Evolutionary conservation across 2,888 invertebrate genomes (phyloP), one percentile per base, ranked within the genome.

Genomic region (Junonia oenone): DNA sequence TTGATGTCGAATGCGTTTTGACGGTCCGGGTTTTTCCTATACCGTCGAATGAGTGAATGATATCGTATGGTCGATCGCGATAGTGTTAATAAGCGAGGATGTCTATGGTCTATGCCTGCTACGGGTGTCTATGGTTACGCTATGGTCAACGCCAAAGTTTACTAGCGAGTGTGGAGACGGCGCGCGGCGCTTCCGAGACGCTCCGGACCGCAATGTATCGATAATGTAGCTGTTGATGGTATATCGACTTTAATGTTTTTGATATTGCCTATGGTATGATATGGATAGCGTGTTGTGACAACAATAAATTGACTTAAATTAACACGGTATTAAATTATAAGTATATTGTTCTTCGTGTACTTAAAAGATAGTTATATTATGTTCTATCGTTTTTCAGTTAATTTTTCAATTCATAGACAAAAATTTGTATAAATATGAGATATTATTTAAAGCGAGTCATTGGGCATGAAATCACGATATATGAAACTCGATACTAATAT

Each of bases 41-140:
- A 19, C 19, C 19, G n/a, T 40, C 17, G 38, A 19, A 15, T 19
- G 38, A 4, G 17, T 37, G 38, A 40, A 6, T 19, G 38, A 19
- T 40, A 19, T 38, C 17, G 17, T 11, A 38, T 40, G 27, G 13
- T 13, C 6, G 13, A 13, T 13, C 22, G 43, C 51, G 58, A 59
- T 60, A 47, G 52, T 63, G 69, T 72, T 69, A 71, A 63, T 71
- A 60, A 72, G 73, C 73, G 62, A 68, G 71, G 66, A 68, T 72
- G 74, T 64, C 61, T 55, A 51, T 58, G 17, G 54, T 58, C 60
- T 65, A 68, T 50, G 29, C 9, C 31, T 11, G 11, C 38, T 40
- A 46, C 9, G 43, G 35, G n/a, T 40, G 37, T 58, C 63, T 58
- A 60, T 49, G 27, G 40, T 35, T 45, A 22, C 45, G 51, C 35